Percentiles rank a stretch among this genome's conserved stretches.
These are phyloP conservation scores for Alcis repandata DNA, from an alignment of 2,888 invertebrate species.

Conservation along the genomic window DNA sequence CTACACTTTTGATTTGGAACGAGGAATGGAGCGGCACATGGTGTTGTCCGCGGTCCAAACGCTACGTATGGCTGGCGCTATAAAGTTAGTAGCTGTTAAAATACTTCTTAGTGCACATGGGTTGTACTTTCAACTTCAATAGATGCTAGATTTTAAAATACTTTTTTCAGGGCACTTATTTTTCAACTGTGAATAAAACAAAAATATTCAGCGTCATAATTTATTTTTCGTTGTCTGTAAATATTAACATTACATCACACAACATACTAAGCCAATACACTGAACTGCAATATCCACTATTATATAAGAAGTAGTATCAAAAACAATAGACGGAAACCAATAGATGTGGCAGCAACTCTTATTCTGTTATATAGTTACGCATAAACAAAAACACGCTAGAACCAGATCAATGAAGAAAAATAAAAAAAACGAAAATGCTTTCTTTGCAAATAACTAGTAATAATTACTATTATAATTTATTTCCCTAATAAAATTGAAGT, in stretches of 20 bases:
- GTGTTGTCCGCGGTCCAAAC: too few relatives aligned
- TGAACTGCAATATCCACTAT: conserved; percentile 43
- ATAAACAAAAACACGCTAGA: not conserved
- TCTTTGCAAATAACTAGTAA: conserved; percentile 38
- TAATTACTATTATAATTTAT: conserved; percentile 56
- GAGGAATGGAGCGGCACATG: too few relatives aligned
- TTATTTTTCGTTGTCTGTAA: conserved; percentile 71
- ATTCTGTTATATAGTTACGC: conserved; percentile 9
- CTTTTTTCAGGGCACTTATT: too few relatives aligned
- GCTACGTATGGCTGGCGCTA: too few relatives aligned
- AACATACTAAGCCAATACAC: conserved; percentile 51
- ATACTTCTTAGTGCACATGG: too few relatives aligned
- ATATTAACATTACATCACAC: conserved; percentile 49
- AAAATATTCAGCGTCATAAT: conserved; percentile 58
- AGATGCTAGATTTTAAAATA: too few relatives aligned
- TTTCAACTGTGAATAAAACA: conserved; percentile 40
- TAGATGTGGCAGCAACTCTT: conserved; percentile 19
- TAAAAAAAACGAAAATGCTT: conserved; percentile 41
- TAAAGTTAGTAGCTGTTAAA: too few relatives aligned
- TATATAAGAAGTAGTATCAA: conserved; percentile 45
- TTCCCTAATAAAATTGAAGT: conserved; percentile 55
- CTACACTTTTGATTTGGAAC: too few relatives aligned
- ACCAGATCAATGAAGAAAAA: conserved; percentile 27
- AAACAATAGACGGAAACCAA: conserved; percentile 32
- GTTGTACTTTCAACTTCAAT: too few relatives aligned